These are phyloP conservation scores for Dolomedes plantarius DNA, from an alignment of 2,888 invertebrate genomes.

Conservation along the genomic window DNA sequence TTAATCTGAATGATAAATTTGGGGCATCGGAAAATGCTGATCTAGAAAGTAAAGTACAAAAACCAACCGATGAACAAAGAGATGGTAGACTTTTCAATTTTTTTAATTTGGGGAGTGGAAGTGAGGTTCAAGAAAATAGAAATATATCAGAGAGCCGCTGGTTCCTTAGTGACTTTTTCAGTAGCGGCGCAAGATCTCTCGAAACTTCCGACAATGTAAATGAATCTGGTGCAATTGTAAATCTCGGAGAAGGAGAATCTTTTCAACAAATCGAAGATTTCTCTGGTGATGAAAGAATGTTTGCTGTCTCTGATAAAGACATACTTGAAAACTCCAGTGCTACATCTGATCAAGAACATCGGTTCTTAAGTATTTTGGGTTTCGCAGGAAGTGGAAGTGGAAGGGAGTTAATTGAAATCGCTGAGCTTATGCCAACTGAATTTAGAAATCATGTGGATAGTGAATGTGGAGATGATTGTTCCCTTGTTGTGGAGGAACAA, in stretches of 20 bases:
- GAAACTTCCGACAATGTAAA: neutral
- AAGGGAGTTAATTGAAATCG: neutral
- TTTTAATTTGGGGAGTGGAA: conserved; percentile 20
- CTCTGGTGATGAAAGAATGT: neutral
- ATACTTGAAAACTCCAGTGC: neutral
- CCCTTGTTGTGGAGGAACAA: too few relatives aligned
- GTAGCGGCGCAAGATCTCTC: neutral
- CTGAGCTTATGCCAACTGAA: neutral
- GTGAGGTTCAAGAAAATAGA: neutral
- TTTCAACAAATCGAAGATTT: neutral
- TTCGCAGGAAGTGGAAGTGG: conserved; percentile 37
- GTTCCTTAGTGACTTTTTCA: neutral
- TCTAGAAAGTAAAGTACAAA: neutral
- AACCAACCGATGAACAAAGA: neutral
- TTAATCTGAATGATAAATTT: neutral
- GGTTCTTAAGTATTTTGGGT: neutral
- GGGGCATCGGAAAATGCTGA: neutral
- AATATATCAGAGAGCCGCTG: neutral
- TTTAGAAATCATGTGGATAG: neutral
- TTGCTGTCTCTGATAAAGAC: neutral
- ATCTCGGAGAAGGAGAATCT: neutral
- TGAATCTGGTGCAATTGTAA: neutral
- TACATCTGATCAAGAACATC: neutral
- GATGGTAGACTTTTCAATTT: neutral
- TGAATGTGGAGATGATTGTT: too few relatives aligned